Evolutionary conservation across 92 coral and sea anemone genomes (phyloP), one percentile per base, ranked within the genome.

Genomic region (Parazoanthus atlanticus): DNA sequence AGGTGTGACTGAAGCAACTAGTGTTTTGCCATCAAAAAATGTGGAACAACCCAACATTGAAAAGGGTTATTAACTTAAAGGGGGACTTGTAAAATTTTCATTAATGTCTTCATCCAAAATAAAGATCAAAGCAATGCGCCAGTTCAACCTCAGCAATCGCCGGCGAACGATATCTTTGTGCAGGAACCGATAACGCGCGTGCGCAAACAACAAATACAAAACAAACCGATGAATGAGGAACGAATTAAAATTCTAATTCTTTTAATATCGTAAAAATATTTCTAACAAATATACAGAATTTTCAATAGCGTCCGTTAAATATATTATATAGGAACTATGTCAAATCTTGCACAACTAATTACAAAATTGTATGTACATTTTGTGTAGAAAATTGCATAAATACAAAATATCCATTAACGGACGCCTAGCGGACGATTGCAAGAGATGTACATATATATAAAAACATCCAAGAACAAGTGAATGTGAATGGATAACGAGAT

Each of bases 241-340:
- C 29, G 9, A 31, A 38, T 6, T 82, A 2, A 47, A 86, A 65
- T 54, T 88, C 34, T 38, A 61, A 31, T 89, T 85, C 17, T 89
- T 89, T 89, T 30, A 86, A 79, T 89, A 78, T 86, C 67, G 84
- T 92, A 92, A 92, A 91, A 92, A 92, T 92, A 89, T 86, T 89
- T 86, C 85, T 84, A 70, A 49, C 64, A 84, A 70, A 84, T 70
- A 72, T 84, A 84, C 87, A 46, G 41, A 49, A 31, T 38, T 64
- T 43, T 84, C 66, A 34, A 69, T 84, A 41, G 43, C 32, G 87
- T 84, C 49, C 77, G 67, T 84, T 84, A 84, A 84, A 84, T 84
- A 84, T 84, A 84, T 84, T 70, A 70, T 84, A 84, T 84, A 84
- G 74, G 64, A 83, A 49, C 87, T 84, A 46, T 84, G 30, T 28